These are phyloP conservation scores for Poecilia gillii DNA, from an alignment of 2,797 vertebrate species.

Conservation along the genomic window DNA sequence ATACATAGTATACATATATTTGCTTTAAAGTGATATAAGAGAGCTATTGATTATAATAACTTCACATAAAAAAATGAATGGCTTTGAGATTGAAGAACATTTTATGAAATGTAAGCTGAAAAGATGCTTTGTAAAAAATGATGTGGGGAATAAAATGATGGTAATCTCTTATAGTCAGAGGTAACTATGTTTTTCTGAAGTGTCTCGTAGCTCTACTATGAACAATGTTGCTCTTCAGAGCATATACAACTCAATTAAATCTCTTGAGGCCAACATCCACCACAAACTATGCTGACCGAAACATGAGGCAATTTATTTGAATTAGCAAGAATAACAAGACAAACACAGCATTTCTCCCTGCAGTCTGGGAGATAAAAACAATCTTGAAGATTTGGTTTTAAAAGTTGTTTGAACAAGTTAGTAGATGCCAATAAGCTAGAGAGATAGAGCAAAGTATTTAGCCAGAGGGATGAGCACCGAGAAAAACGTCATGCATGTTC, in stretches of 20 bases:
- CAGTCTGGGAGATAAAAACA: conserved; percentile 24
- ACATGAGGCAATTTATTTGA: conserved; percentile 48
- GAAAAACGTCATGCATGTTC: conserved; percentile 1
- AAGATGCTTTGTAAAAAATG: conserved; percentile 8
- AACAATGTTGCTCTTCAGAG: conserved; percentile 40
- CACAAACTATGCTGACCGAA: conserved; percentile 25
- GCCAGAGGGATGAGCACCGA: conserved; percentile 3
- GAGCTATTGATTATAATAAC: background rate
- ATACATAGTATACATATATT: background rate
- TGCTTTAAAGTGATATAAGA: background rate
- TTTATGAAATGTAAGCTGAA: conserved; percentile 8
- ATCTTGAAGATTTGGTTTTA: conserved; percentile 12
- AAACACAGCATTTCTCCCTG: conserved; percentile 3
- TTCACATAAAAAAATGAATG: background rate
- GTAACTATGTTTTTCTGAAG: conserved; percentile 37
- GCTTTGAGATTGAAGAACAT: background rate
- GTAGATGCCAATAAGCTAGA: conserved; percentile 11
- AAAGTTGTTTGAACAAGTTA: conserved; percentile 22
- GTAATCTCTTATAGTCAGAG: conserved; percentile 32
- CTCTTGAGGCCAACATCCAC: conserved; percentile 39
- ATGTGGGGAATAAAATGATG: conserved; percentile 12
- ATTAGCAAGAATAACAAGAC: conserved; percentile 47
- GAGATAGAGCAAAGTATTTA: background rate
- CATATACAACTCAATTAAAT: conserved; percentile 53
- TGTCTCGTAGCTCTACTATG: conserved; percentile 40